Evolutionary conservation across 2,888 invertebrate genomes (phyloP), one percentile per base, ranked within the genome.

Genomic region (Leistus spinibarbis): DNA sequence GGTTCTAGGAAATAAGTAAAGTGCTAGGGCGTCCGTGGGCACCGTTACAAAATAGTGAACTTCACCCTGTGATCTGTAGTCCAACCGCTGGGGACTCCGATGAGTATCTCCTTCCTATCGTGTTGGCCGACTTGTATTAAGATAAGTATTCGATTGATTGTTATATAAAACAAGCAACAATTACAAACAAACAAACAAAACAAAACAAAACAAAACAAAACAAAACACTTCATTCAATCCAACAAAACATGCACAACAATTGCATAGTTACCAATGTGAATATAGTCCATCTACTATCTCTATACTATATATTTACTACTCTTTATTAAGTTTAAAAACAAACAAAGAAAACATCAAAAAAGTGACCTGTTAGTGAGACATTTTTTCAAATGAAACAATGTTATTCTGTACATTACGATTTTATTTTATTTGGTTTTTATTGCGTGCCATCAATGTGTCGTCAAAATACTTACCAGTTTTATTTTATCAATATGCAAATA

Each of bases 11-110:
- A 82, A 87, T 91, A 64, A 88, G 88, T 78, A 84, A 86, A 76
- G 88, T 88, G 78, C 84, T 91, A 79, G 88, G 88, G 56, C 85
- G 86, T 77, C 83, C 85, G 54, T 91, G 91, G 91, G 85, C 86
- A 77, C 89, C 89, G 10, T 78, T 89, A 71, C 84, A 83, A 64
- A 85, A 86, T 76, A 82, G 84, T 24, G 86, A 89, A 77, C 83
- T 91, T 76, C 89, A 90, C 79, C 86, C 87, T 63, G 89, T 89
- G 40, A 85, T 90, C 78, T 85, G 86, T 79, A 85, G 87, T 82
- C 87, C 89, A 22, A 82, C 84, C 69, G 84, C 82, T 13, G 88
- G 88, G 54, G 88, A 89, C 80, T 89, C 89, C 66, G 88, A 89
- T 81, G 89, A 89, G 82, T 89, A 88, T 80, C 85, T 90, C 79